A percentile compares a stretch with the other conserved stretches of the same genome.
Evolutionary conservation across 2,797 vertebrate species (phyloP).

Genomic region (Furcifer pardalis): DNA sequence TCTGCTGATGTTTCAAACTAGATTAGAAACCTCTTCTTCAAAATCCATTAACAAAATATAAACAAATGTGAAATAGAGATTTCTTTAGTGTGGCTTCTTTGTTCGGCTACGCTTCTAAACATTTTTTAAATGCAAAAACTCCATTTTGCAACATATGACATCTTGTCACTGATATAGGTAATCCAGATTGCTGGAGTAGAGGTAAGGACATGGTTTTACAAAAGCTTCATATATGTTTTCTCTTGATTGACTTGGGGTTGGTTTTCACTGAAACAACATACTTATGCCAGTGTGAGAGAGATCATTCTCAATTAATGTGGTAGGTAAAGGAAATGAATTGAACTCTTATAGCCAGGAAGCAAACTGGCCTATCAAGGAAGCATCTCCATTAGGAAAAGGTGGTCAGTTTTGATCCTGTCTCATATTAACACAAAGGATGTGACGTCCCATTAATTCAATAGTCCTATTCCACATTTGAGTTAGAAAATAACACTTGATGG

Average conservation of each 20-base stretch:
- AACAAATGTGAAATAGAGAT: not conserved
- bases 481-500: not conserved
- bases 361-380: not conserved
- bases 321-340: not conserved
- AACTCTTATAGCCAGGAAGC: not conserved
- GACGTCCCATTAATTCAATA: not conserved
- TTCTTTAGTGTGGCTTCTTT: not conserved
- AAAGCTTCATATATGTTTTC: not conserved
- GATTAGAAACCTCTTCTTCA: not conserved
- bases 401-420: not conserved
- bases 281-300: not conserved
- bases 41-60: not conserved
- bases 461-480: not conserved
- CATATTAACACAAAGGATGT: not conserved
- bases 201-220: too few species aligned
- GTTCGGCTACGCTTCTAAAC: not conserved
- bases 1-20: not conserved
- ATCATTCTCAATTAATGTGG: not conserved
- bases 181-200: too few species aligned
- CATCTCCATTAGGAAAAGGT: not conserved
- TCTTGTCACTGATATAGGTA: not conserved
- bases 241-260: not conserved
- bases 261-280: not conserved
- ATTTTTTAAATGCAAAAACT: not conserved
- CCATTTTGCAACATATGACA: not conserved